These are phyloP conservation scores for Drosophila diplacantha DNA, from an alignment of 2,888 invertebrate species.

Conservation along the genomic window DNA sequence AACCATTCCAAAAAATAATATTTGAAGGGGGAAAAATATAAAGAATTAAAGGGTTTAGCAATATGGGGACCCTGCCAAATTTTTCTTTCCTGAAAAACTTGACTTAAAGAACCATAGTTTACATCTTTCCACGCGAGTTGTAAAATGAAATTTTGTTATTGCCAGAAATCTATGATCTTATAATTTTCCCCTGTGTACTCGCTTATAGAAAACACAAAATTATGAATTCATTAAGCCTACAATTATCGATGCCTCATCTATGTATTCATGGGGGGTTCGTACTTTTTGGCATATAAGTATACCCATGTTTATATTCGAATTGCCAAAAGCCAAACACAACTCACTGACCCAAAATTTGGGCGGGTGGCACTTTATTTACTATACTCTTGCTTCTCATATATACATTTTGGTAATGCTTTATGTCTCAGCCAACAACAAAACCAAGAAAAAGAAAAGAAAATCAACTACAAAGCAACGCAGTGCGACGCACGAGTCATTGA, in stretches of 20 bases:
- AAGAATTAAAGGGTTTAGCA: background rate
- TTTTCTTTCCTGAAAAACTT: too few species aligned
- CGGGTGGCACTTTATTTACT: conserved; percentile 10
- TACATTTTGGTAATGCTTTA: conserved; percentile 36
- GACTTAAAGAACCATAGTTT: too few species aligned
- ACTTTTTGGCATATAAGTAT: conserved; percentile 7
- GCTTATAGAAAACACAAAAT: conserved; percentile 4
- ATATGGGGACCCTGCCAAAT: too few species aligned
- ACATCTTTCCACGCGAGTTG: too few species aligned
- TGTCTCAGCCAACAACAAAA: conserved; percentile 18
- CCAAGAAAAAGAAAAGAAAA: conserved; percentile 9
- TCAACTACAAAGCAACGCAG: conserved; percentile 7
- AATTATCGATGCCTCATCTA: conserved; percentile 15
- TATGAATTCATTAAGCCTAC: conserved; percentile 24
- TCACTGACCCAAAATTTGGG: conserved; percentile 34
- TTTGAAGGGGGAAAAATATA: background rate
- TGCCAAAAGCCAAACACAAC: conserved; percentile 16
- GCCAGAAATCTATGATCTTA: background rate
- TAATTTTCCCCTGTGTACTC: background rate
- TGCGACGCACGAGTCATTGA: conserved; percentile 43
- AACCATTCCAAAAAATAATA: background rate
- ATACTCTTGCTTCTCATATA: conserved; percentile 9
- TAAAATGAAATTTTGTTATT: accelerated
- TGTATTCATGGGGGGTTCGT: conserved; percentile 2
- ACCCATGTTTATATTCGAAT: conserved; percentile 1